phyloP scores from a whole-genome alignment of 2,888 invertebrate genomes.

The Acleris emargana region DNA sequence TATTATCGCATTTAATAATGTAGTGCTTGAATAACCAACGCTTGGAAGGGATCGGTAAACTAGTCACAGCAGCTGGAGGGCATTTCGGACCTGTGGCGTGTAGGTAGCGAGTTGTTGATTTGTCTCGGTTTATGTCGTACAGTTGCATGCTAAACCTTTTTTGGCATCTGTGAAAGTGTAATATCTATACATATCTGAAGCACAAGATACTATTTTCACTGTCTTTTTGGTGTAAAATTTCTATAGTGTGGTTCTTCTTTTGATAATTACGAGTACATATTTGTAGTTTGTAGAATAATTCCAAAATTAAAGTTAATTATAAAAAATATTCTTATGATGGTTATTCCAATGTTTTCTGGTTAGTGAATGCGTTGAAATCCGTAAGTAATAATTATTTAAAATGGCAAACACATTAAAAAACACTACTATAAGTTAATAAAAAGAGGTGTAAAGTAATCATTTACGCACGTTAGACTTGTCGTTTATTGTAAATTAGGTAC shows the following conservation, averaged over 20 bases:
- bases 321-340: conserved; percentile 67
- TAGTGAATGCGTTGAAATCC: conserved; percentile 58
- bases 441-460: background rate
- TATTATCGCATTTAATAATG: conserved; percentile 46
- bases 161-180: conserved; percentile 37
- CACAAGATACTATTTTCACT: conserved; percentile 50
- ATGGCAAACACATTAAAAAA: conserved; percentile 22
- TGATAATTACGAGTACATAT: conserved; percentile 46
- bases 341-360: conserved; percentile 70
- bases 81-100: conserved; percentile 39
- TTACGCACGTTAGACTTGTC: conserved; percentile 24
- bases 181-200: conserved; percentile 58
- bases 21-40: conserved; percentile 48
- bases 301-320: conserved; percentile 50
- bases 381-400: conserved; percentile 40
- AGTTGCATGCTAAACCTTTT: conserved; percentile 11
- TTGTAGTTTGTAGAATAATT: conserved; percentile 53
- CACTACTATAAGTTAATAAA: conserved; percentile 5
- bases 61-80: conserved; percentile 50
- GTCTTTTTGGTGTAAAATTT: conserved; percentile 50
- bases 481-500: conserved; percentile 49
- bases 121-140: conserved; percentile 12
- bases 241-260: conserved; percentile 56
- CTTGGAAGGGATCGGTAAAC: conserved; percentile 52
- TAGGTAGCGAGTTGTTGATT: conserved; percentile 15